phyloP scores from a whole-genome alignment of 2,888 invertebrate species.

The Diachrysia chrysitis region DNA sequence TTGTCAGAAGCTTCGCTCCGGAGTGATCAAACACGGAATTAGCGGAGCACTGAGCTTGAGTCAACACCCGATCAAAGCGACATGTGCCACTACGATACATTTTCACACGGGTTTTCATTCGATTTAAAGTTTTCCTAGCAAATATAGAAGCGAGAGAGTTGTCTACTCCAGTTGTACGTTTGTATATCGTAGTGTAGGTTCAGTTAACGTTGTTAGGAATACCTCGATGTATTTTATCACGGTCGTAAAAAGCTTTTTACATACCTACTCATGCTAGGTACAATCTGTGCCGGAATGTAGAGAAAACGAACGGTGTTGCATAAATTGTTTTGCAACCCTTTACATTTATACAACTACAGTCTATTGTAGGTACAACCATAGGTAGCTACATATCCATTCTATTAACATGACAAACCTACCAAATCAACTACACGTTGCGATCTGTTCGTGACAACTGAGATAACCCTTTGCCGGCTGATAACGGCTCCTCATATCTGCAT shows the following conservation, averaged over 20 bases:
- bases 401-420: constrained; percentile 33
- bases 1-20: constrained; percentile 33
- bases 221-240: background rate
- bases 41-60: constrained; percentile 49
- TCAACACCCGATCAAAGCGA: constrained; percentile 66
- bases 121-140: constrained; percentile 46
- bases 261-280: background rate
- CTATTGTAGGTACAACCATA: background rate
- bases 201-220: background rate
- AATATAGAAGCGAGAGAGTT: constrained; percentile 12
- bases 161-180: constrained; percentile 13
- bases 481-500: constrained; percentile 77
- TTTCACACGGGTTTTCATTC: constrained; percentile 60
- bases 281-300: background rate
- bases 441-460: constrained; percentile 79
- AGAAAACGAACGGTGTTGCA: background rate
- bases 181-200: background rate
- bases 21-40: constrained; percentile 59
- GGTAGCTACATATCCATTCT: background rate
- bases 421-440: constrained; percentile 75
- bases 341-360: background rate
- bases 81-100: constrained; percentile 58
- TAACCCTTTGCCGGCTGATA: constrained; percentile 77
- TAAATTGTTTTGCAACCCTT: too few relatives aligned
- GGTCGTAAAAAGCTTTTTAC: background rate